Evolutionary conservation across 2,797 vertebrate species (phyloP).

Genomic region (Squalus acanthias): DNA sequence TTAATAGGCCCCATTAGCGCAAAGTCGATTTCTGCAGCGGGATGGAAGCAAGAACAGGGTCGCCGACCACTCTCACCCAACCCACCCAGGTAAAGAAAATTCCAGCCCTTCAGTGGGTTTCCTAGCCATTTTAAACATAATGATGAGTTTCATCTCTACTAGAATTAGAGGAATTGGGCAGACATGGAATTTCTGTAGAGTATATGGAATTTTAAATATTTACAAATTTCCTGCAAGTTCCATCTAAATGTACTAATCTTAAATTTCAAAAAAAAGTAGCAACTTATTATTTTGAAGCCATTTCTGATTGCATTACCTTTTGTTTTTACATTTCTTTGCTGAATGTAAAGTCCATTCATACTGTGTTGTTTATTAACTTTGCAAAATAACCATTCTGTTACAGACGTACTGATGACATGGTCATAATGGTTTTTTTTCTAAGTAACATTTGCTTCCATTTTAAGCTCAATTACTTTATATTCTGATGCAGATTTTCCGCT

Average conservation of each 20-base stretch:
- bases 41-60: too few relatives aligned
- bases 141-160: neutral
- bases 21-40: too few relatives aligned
- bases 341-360: neutral
- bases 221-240: neutral
- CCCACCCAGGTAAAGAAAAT: too few relatives aligned
- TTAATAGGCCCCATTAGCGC: too few relatives aligned
- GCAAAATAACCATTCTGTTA: neutral
- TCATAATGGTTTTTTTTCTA: neutral
- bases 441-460: neutral
- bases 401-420: neutral
- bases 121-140: neutral
- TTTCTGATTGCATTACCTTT: neutral
- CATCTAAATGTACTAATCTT: neutral
- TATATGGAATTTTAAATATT: neutral
- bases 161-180: neutral
- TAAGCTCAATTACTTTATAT: neutral
- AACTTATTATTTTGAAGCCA: neutral
- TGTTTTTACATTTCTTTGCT: neutral
- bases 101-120: neutral
- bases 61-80: too few relatives aligned
- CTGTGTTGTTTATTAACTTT: neutral
- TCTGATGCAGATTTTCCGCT: too few relatives aligned
- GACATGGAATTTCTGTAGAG: neutral
- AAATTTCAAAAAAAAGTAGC: neutral